Percentiles rank a stretch among this genome's conserved stretches.
Evolutionary conservation across 2,797 vertebrate species (phyloP).

Genomic region (Enteromius unitaeniatus): DNA sequence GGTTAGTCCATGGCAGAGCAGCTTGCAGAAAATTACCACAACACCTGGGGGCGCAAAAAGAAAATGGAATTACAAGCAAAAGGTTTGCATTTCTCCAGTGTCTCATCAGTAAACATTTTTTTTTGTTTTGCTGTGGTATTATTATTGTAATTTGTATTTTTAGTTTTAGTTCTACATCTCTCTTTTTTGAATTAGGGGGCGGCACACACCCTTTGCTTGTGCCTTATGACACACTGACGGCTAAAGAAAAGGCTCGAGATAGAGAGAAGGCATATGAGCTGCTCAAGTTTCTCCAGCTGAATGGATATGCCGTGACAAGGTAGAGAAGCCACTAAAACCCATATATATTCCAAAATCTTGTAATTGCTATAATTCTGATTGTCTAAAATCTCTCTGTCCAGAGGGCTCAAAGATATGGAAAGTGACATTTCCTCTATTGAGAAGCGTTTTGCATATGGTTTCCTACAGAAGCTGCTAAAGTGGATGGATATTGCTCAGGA

Average conservation of each 20-base stretch:
- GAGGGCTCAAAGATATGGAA: slow-evolving; percentile 97
- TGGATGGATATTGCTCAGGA: slow-evolving; percentile 97
- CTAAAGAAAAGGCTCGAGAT: slow-evolving; percentile 94
- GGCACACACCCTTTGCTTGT: slow-evolving; percentile 93
- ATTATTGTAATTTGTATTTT: not conserved
- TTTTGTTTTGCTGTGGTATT: not conserved
- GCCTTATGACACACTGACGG: slow-evolving; percentile 94
- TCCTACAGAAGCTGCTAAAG: slow-evolving; percentile 91
- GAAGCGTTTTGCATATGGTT: slow-evolving; percentile 93
- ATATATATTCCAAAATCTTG: not conserved
- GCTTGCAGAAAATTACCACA: slow-evolving; percentile 95
- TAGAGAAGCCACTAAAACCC: slow-evolving; percentile 34
- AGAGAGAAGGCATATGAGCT: slow-evolving; percentile 93
- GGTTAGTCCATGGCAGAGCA: slow-evolving; percentile 95
- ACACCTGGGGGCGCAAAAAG: slow-evolving; percentile 98
- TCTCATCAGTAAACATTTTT: not conserved
- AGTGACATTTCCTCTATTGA: slow-evolving; percentile 94
- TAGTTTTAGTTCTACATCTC: not conserved
- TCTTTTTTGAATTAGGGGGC: slow-evolving; percentile 79
- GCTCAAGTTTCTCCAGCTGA: slow-evolving; percentile 92
- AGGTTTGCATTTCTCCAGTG: slow-evolving; percentile 73
- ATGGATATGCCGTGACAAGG: slow-evolving; percentile 93
- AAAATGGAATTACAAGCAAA: slow-evolving; percentile 91
- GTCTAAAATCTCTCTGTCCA: slow-evolving; percentile 60
- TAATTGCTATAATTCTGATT: not conserved